Percentiles rank a stretch among this genome's conserved stretches.
Conservation (phyloP, 2,113 vertebrate genomes). For the Hypanus sabinus region DNA sequence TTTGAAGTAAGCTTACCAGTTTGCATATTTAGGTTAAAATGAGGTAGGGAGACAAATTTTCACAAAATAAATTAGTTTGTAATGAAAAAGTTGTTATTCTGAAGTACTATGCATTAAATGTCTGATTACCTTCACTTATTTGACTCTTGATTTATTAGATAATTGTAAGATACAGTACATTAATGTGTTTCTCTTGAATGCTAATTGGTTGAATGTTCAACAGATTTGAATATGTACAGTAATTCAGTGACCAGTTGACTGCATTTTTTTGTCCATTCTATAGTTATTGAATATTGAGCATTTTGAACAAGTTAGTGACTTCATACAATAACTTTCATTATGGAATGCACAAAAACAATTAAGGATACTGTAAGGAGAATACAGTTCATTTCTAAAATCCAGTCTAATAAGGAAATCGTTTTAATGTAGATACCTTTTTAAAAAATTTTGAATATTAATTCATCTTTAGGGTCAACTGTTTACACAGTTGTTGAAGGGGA, state of each 20-base stretch:
- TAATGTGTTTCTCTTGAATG: not conserved
- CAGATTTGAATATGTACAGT: not conserved
- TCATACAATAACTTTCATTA: not conserved
- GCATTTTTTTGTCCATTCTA: not conserved
- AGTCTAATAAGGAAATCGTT: not conserved
- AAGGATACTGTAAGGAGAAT: not conserved
- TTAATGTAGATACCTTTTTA: not conserved
- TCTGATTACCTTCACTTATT: not conserved
- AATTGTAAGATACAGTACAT: not conserved
- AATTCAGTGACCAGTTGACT: not conserved
- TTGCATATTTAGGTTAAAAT: not conserved
- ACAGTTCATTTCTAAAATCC: not conserved
- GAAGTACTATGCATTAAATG: not conserved
- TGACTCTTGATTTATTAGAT: not conserved
- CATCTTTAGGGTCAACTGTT: not conserved
- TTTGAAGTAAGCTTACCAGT: not conserved
- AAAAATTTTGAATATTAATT: not conserved
- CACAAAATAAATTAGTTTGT: not conserved
- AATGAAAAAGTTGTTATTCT: not conserved
- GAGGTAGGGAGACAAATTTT: not conserved
- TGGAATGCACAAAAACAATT: not conserved
- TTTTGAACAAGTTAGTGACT: not conserved
- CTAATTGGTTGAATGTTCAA: not conserved
- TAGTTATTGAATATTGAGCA: not conserved
- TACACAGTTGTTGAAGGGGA: not conserved